These are phyloP conservation scores for Chalcis sispes DNA, from an alignment of 2,888 invertebrate species.

Conservation along the genomic window DNA sequence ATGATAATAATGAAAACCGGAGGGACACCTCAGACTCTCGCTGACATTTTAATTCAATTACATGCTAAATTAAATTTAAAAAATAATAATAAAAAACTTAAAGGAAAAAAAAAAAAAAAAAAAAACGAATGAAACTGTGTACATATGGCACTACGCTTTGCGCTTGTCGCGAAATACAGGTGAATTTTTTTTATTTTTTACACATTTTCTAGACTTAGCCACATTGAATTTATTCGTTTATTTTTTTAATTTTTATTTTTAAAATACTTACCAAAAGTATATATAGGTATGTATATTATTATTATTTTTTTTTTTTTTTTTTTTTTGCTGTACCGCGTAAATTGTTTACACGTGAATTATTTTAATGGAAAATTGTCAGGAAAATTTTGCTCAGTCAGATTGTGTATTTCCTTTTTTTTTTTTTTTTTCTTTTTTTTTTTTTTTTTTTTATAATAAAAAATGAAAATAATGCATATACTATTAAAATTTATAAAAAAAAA, in stretches of 20 bases:
- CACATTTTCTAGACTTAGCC: slow-evolving; percentile 38
- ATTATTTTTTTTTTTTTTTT: no score
- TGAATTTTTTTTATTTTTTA: slow-evolving; percentile 29
- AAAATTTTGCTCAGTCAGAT: no score
- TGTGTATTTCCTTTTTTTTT: no score
- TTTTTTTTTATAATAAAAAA: no score
- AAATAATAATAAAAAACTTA: slow-evolving; percentile 39
- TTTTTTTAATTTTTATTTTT: slow-evolving; percentile 17
- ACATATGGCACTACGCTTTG: slow-evolving; percentile 52
- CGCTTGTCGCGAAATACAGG: slow-evolving; percentile 52
- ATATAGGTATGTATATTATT: slow-evolving; percentile 49
- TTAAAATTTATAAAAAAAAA: no score
- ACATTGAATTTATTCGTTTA: slow-evolving; percentile 24
- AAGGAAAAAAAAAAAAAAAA: slow-evolving; percentile 7
- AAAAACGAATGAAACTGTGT: slow-evolving; percentile 40
- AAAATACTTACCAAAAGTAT: slow-evolving; percentile 20
- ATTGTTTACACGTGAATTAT: slow-evolving; percentile 1
- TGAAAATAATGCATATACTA: no score
- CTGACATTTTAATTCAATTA: slow-evolving; percentile 42
- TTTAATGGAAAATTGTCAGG: slow-evolving; percentile 35
- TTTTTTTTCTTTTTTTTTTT: no score
- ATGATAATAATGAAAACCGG: slow-evolving; percentile 35
- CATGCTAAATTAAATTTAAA: slow-evolving; percentile 41
- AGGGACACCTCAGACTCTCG: slow-evolving; percentile 8
- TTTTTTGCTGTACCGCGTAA: no score